phyloP scores from a whole-genome alignment of 2,113 vertebrate species.

The Nothoprocta pentlandii region DNA sequence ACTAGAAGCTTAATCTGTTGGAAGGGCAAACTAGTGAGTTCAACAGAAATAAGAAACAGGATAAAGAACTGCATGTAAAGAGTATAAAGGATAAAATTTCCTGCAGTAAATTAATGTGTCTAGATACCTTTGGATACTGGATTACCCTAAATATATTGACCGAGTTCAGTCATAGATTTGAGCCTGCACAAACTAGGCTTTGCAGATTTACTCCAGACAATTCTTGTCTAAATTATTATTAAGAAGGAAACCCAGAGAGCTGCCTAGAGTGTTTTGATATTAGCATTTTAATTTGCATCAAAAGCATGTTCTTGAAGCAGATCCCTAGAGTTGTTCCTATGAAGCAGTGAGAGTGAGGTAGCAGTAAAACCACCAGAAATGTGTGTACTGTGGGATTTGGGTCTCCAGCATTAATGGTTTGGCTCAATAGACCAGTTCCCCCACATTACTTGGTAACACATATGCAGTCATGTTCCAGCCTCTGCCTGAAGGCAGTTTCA shows the following conservation, averaged over 20 bases:
- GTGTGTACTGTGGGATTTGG: neutral
- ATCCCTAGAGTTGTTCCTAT: neutral
- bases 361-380: neutral
- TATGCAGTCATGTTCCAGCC: neutral
- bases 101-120: neutral
- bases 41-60: neutral
- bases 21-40: neutral
- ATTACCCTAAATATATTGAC: rapidly evolving
- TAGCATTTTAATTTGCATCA: neutral
- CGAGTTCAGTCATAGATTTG: neutral
- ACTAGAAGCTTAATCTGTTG: neutral
- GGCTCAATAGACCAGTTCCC: rapidly evolving
- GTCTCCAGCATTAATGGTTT: neutral
- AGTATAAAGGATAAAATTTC: neutral
- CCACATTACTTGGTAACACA: neutral
- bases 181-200: neutral
- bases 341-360: neutral
- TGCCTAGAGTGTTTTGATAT: neutral
- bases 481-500: neutral
- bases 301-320: neutral
- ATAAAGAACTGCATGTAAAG: neutral
- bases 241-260: neutral
- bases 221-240: neutral
- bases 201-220: neutral
- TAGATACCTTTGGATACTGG: neutral